A percentile compares a stretch with the other conserved stretches of the same genome.
Evolutionary conservation across 2,113 vertebrate genomes (phyloP).

Genomic region (Dendrocopos noguchii): DNA sequence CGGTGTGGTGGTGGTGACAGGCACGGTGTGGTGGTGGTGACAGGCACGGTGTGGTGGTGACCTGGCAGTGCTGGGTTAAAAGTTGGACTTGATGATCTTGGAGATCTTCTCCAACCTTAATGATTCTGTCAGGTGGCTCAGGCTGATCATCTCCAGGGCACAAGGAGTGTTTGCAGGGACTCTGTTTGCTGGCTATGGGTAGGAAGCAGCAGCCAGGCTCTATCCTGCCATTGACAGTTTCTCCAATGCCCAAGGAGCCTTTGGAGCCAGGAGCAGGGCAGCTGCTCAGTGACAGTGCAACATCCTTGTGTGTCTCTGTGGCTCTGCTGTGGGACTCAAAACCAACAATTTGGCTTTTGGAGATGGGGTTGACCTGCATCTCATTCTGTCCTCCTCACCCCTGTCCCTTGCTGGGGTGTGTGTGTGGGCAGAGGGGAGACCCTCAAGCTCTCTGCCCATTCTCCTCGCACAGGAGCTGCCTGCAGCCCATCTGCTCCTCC

Average conservation of each 20-base stretch:
- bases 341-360: not conserved
- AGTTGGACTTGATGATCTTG: too few species aligned
- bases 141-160: not conserved
- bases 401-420: too few species aligned
- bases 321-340: not conserved
- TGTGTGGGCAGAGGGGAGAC: not conserved
- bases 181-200: fast-evolving
- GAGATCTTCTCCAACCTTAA: too few species aligned
- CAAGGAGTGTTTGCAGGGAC: not conserved
- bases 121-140: not conserved
- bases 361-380: not conserved
- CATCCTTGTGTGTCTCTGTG: not conserved
- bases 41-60: too few species aligned
- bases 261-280: not conserved
- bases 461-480: not conserved
- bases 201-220: not conserved
- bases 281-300: not conserved
- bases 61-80: too few species aligned
- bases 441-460: not conserved
- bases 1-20: too few species aligned
- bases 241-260: not conserved
- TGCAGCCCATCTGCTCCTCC: not conserved
- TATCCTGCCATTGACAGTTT: not conserved
- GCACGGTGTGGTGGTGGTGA: too few species aligned
- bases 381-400: not conserved